These are phyloP conservation scores for Stenurella melanura DNA, from an alignment of 2,888 invertebrate genomes.

Conservation along the genomic window DNA sequence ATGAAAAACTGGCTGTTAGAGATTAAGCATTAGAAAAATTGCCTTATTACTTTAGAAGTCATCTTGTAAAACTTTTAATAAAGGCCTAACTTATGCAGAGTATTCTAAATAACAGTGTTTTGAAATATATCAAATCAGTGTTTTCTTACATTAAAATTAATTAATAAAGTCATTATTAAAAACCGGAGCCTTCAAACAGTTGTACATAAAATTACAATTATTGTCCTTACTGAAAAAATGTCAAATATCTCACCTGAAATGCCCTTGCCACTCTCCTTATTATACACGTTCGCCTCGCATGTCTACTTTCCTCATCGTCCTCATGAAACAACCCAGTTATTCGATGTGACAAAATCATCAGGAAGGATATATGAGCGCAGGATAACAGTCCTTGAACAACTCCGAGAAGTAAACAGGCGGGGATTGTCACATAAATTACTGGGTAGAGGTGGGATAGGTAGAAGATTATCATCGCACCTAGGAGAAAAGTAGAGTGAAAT, in stretches of 20 bases:
- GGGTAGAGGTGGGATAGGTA: constrained; percentile 76
- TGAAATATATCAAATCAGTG: too few species aligned
- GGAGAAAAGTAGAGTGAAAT: not conserved
- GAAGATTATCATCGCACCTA: constrained; percentile 74
- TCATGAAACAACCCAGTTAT: constrained; percentile 72
- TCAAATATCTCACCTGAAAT: constrained; percentile 70
- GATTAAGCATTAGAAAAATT: too few species aligned
- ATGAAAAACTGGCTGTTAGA: too few species aligned
- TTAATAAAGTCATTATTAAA: too few species aligned
- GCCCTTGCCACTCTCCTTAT: constrained; percentile 75
- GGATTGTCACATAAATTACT: constrained; percentile 77
- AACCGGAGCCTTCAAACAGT: too few species aligned
- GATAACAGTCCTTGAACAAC: constrained; percentile 74
- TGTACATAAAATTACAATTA: too few species aligned
- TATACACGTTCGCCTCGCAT: constrained; percentile 67
- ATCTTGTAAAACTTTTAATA: too few species aligned
- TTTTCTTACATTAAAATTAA: too few species aligned
- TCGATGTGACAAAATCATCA: constrained; percentile 73
- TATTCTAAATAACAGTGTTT: too few species aligned
- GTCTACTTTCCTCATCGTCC: constrained; percentile 70
- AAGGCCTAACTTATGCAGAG: too few species aligned
- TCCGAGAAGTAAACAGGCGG: constrained; percentile 77
- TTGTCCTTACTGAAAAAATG: too few species aligned
- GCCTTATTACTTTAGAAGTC: too few species aligned
- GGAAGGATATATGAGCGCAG: constrained; percentile 68